Evolutionary conservation across 2,888 invertebrate genomes (phyloP), one percentile per base, ranked within the genome.

Genomic region (Cenopis cana): DNA sequence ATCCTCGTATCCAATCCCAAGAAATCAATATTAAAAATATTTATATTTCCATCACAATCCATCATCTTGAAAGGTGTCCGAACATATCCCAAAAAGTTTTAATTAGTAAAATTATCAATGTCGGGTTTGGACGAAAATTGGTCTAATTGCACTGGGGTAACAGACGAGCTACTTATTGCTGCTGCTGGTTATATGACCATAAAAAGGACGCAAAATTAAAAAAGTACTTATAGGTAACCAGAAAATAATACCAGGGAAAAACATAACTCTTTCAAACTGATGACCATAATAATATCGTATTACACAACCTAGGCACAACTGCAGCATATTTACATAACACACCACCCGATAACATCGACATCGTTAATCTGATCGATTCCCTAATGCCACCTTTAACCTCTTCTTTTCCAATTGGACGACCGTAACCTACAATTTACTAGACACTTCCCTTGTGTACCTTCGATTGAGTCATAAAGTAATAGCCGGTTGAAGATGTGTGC

Each of bases 391-490:
- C 49, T 33, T 60, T 52, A 57, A 61, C 20, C 46, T 11, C 55
- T 65, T 64, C 50, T 38, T 59, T 65, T 46, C 60, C 29, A 49
- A 41, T 82, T 82, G 85, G 85, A 85, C 76, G 78, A 74, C 74
- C 74, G 76, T 74, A 88, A 88, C 89, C 86, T 85, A 87, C 85
- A 89, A 89, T 90, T 89, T 91, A 79, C 81, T 83, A 87, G 88
- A 89, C 88, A 82, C 82, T 83, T 84, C 83, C 85, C 82, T 84
- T 81, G 81, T 81, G 78, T 79, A 78, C 81, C 79, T 82, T 86
- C 88, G 85, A 93, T 93, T 90, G 90, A 93, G 92, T 88, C 90
- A 91, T 93, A 89, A 90, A 81, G 76, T 87, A 87, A 86, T 84
- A 82, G 82, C 78, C 79, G 76, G 77, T 83, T 67, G 82, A 89